phyloP scores from a whole-genome alignment of 2,797 vertebrate genomes.

The Varecia variegata region DNA sequence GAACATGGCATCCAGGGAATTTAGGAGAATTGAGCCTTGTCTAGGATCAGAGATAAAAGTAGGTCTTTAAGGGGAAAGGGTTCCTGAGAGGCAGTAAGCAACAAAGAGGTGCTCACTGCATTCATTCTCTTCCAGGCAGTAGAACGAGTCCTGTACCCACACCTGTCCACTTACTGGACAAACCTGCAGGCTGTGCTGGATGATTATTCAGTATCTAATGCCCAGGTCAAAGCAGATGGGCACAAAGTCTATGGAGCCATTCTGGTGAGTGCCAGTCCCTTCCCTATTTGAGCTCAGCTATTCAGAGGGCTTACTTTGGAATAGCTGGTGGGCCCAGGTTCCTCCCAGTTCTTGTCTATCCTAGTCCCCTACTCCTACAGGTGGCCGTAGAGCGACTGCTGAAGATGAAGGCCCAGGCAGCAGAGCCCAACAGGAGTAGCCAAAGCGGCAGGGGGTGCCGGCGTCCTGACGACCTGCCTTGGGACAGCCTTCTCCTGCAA shows the following conservation, averaged over 20 bases:
- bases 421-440: slow-evolving; percentile 63
- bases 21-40: background rate
- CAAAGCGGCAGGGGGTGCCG: slow-evolving; percentile 53
- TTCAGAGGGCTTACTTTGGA: background rate
- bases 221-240: slow-evolving; percentile 96
- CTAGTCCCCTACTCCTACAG: slow-evolving; percentile 77
- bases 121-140: slow-evolving; percentile 87
- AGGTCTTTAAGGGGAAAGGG: background rate
- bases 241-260: slow-evolving; percentile 98
- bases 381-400: slow-evolving; percentile 94
- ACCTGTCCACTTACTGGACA: slow-evolving; percentile 94
- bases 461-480: slow-evolving; percentile 85
- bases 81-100: background rate
- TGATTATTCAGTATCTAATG: slow-evolving; percentile 95
- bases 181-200: slow-evolving; percentile 95
- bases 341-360: background rate
- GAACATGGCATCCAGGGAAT: background rate
- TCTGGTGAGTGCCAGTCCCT: slow-evolving; percentile 85
- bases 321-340: background rate
- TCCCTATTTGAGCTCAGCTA: background rate
- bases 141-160: slow-evolving; percentile 93
- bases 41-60: background rate
- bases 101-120: background rate
- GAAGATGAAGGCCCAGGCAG: slow-evolving; percentile 91
- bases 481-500: slow-evolving; percentile 88